Evolutionary conservation across 2,113 vertebrate genomes (phyloP).

Genomic region (Cyprinodon variegatus): DNA sequence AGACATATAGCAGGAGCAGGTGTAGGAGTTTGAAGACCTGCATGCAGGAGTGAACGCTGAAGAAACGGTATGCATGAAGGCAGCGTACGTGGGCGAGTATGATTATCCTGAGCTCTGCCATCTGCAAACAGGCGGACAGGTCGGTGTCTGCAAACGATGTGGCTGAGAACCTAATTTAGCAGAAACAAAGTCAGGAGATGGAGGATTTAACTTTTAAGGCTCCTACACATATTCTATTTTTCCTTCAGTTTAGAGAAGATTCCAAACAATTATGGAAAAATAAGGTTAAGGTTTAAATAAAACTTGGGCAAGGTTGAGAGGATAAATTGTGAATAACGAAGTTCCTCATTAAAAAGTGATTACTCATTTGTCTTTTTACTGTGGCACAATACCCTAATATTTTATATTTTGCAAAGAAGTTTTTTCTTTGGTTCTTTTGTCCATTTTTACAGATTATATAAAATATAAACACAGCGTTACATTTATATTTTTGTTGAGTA

Average conservation of each 20-base stretch:
- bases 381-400: too few species aligned
- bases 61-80: conserved; percentile 26
- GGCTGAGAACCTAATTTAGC: conserved; percentile 33
- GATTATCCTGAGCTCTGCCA: conserved; percentile 60
- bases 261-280: not conserved
- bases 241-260: not conserved
- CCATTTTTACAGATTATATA: too few species aligned
- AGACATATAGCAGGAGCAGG: not conserved
- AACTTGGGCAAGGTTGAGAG: too few species aligned
- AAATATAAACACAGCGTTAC: too few species aligned
- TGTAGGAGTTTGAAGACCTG: conserved; percentile 41
- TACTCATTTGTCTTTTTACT: too few species aligned
- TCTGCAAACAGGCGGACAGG: conserved; percentile 63
- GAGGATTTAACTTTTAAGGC: conserved; percentile 3
- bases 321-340: too few species aligned
- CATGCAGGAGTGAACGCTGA: conserved; percentile 21
- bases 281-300: too few species aligned
- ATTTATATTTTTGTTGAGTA: too few species aligned
- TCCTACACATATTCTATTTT: not conserved
- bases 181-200: conserved; percentile 47
- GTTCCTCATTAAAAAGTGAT: too few species aligned
- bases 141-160: conserved; percentile 51
- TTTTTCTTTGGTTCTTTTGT: too few species aligned
- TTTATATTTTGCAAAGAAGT: too few species aligned
- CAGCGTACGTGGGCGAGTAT: conserved; percentile 51